A percentile compares a stretch with the other conserved stretches of the same genome.
These are phyloP conservation scores for Pantherophis guttatus DNA, from an alignment of 2,113 vertebrate species.

Conservation along the genomic window DNA sequence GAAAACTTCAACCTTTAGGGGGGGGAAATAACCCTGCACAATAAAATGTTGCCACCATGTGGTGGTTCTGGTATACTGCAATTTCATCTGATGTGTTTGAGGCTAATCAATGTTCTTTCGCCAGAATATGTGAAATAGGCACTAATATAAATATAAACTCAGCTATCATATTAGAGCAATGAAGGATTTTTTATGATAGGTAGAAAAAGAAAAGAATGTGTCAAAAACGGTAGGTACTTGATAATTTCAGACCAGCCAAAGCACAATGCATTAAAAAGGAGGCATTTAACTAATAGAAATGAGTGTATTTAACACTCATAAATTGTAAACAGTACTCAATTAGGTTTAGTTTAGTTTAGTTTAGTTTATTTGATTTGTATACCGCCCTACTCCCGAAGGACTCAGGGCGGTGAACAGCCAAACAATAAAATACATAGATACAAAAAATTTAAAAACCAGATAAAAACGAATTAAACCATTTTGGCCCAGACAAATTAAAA, in stretches of 20 bases:
- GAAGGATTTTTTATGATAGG: not conserved
- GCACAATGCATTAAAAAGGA: not conserved
- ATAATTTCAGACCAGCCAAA: not conserved
- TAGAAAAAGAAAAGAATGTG: not conserved
- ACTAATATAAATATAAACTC: not conserved
- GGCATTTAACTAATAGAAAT: not conserved
- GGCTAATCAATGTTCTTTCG: not conserved
- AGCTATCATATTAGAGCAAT: not conserved
- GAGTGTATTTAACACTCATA: conserved; percentile 15
- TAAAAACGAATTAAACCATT: no score
- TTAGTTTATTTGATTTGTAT: no score
- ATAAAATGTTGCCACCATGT: conserved; percentile 65
- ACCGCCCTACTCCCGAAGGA: no score
- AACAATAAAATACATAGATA: no score
- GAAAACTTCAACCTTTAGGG: not conserved
- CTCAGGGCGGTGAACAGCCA: no score
- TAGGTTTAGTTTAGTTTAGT: not conserved
- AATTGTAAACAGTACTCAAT: conserved; percentile 54
- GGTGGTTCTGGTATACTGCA: conserved; percentile 42
- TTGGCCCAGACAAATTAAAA: no score
- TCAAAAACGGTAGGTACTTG: not conserved
- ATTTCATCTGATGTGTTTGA: not conserved
- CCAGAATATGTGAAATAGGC: not conserved
- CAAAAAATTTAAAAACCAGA: no score
- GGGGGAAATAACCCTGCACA: not conserved